phyloP scores from a whole-genome alignment of 2,113 vertebrate genomes.

The Sylvilagus bachmani region DNA sequence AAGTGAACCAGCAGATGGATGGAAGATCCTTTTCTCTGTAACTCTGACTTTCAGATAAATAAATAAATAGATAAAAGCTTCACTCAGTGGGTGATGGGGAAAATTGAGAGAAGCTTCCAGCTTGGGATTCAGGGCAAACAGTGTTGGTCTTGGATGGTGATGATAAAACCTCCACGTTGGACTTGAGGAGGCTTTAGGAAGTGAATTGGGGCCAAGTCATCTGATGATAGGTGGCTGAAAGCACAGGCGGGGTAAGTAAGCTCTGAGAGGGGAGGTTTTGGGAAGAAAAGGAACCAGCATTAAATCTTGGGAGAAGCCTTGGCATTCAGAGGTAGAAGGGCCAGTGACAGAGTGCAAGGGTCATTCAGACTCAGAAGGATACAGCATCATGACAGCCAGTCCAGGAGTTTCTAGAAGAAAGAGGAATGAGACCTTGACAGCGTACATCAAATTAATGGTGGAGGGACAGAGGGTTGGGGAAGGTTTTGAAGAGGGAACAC shows the following conservation, averaged over 20 bases:
- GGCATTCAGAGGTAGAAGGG: background rate
- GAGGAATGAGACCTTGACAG: rapidly evolving
- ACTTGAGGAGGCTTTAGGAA: background rate
- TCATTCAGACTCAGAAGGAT: rapidly evolving
- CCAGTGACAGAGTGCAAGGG: background rate
- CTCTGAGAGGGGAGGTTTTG: background rate
- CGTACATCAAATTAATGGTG: rapidly evolving
- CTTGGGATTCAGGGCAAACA: background rate
- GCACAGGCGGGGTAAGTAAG: background rate
- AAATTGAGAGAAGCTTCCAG: background rate
- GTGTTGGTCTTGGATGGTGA: background rate
- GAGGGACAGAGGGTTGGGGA: background rate
- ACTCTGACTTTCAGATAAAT: too few relatives aligned
- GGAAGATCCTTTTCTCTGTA: too few relatives aligned
- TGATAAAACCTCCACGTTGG: background rate
- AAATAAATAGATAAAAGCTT: background rate
- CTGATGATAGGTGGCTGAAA: too few relatives aligned
- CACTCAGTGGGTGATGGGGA: background rate
- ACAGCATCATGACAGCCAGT: rapidly evolving
- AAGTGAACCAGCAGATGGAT: too few relatives aligned
- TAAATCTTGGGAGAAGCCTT: background rate
- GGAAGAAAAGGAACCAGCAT: background rate
- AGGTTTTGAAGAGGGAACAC: background rate
- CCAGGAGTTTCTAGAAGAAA: too few relatives aligned
- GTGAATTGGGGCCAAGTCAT: background rate